phyloP scores from a whole-genome alignment of 2,797 vertebrate genomes.

The Pteropus rufus region DNA sequence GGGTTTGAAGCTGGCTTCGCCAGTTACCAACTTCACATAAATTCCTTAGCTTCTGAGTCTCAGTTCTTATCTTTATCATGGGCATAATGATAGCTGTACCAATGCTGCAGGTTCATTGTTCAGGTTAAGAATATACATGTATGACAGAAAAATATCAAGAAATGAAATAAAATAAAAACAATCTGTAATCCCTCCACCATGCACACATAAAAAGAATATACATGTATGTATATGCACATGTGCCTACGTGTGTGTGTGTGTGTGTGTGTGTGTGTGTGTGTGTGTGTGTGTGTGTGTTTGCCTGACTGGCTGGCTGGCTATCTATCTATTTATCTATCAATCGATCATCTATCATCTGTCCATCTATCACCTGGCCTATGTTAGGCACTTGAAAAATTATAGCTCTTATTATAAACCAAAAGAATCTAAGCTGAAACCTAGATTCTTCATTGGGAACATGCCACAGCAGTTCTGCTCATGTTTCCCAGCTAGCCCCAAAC shows the following conservation, averaged over 20 bases:
- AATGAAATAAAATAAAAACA: constrained; percentile 4
- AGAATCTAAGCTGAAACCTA: background rate
- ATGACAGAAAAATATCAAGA: background rate
- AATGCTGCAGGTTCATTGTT: background rate
- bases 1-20: background rate
- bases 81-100: background rate
- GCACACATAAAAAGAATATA: background rate
- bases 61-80: background rate
- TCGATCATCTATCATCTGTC: background rate
- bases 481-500: background rate
- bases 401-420: background rate
- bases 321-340: too few relatives aligned
- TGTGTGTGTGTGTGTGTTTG: rapidly evolving
- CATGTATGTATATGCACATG: background rate
- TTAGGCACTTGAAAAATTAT: background rate
- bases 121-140: background rate
- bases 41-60: background rate
- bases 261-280: background rate
- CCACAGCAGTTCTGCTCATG: background rate
- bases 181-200: background rate
- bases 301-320: background rate
- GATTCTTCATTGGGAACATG: background rate
- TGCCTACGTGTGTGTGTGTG: too few relatives aligned
- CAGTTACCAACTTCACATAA: background rate
- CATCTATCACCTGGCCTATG: background rate